phyloP scores from a whole-genome alignment of 2,113 vertebrate species.

The Pterocles gutturalis region DNA sequence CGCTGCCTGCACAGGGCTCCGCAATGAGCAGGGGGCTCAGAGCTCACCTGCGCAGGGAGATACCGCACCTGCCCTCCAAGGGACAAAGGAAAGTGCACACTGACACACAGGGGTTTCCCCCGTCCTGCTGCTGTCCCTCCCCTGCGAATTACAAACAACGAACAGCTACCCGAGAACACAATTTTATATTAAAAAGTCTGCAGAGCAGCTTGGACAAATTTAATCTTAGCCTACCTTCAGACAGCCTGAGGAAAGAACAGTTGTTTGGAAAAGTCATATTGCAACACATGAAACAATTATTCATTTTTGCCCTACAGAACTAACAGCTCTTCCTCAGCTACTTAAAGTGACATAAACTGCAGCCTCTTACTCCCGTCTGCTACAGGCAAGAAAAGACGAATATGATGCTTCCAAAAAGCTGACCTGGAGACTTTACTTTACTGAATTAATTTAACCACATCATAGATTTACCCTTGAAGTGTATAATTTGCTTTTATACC shows the following conservation, averaged over 20 bases:
- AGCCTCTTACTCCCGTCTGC: neutral
- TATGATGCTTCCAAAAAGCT: neutral
- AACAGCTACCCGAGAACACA: neutral
- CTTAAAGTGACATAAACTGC: neutral
- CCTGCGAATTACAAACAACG: rapidly evolving
- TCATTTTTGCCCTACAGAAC: neutral
- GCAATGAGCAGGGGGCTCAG: neutral
- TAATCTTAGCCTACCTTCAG: neutral
- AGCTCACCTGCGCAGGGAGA: rapidly evolving
- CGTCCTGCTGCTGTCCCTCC: rapidly evolving
- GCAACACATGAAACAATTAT: neutral
- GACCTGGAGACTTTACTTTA: neutral
- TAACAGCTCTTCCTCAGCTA: neutral
- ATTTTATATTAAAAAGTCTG: neutral
- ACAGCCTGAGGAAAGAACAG: neutral
- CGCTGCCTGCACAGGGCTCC: neutral
- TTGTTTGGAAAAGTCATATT: neutral
- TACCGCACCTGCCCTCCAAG: rapidly evolving
- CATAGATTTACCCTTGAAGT: neutral
- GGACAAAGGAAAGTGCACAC: rapidly evolving
- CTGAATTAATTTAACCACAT: neutral
- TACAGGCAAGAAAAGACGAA: neutral
- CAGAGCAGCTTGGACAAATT: neutral
- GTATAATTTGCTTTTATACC: neutral
- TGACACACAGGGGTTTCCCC: neutral